Conservation (phyloP, 2,113 vertebrate species). For the Nothoprocta pentlandii region DNA sequence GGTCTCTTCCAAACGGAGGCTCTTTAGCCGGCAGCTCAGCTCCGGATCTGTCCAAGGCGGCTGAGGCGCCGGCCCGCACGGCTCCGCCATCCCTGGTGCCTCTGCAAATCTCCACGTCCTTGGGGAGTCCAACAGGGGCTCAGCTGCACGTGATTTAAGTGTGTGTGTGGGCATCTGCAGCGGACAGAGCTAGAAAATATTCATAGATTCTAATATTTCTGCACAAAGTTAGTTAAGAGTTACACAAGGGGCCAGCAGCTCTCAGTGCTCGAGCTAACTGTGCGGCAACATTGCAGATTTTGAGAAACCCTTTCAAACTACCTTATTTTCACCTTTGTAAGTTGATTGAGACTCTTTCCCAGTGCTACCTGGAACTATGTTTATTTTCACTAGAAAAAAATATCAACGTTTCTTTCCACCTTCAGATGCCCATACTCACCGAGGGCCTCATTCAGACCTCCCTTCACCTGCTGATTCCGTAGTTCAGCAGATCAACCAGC, state of each 20-base stretch:
- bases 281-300: not conserved
- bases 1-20: no score
- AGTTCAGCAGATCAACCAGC: not conserved
- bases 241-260: not conserved
- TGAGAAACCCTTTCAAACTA: conserved; percentile 11
- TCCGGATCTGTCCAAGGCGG: not conserved
- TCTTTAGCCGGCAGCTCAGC: not conserved
- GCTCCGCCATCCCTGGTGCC: not conserved
- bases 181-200: not conserved
- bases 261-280: not conserved
- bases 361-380: not conserved
- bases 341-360: conserved; percentile 1
- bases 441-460: not conserved
- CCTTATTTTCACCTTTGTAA: not conserved
- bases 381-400: not conserved
- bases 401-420: not conserved
- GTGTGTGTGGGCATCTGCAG: not conserved
- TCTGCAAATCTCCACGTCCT: not conserved
- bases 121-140: not conserved
- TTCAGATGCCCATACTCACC: not conserved
- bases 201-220: not conserved
- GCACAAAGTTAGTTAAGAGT: not conserved
- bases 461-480: not conserved
- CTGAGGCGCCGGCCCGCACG: not conserved
- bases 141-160: not conserved